Percentiles rank a stretch among this genome's conserved stretches.
phyloP scores from a whole-genome alignment of 2,113 vertebrate genomes.

The Chaenocephalus aceratus region DNA sequence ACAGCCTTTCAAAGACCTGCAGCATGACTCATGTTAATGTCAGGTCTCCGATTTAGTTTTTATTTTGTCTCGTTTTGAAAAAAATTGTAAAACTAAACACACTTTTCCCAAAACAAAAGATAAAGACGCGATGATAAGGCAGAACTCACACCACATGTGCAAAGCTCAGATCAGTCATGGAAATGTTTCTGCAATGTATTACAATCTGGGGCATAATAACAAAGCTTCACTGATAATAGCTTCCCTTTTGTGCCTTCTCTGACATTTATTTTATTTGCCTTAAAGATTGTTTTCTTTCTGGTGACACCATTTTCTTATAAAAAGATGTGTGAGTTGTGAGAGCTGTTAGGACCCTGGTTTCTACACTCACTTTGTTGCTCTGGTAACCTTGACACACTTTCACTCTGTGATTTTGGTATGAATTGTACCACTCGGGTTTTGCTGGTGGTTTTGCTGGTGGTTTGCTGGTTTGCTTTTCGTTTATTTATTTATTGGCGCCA shows the following conservation, averaged over 20 bases:
- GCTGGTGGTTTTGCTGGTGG: background rate
- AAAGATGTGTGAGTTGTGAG: background rate
- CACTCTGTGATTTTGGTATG: background rate
- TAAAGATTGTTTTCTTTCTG: background rate
- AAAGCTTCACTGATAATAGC: background rate
- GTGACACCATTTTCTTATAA: background rate
- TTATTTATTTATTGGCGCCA: conserved; percentile 10
- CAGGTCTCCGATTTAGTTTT: conserved; percentile 10
- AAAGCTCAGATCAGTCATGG: background rate
- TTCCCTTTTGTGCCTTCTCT: background rate
- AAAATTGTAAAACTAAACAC: too few relatives aligned
- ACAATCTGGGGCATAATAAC: background rate
- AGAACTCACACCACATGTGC: background rate
- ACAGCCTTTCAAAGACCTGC: background rate
- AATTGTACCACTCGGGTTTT: background rate
- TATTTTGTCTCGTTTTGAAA: background rate
- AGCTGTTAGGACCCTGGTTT: background rate
- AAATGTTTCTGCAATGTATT: background rate
- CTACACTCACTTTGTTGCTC: background rate
- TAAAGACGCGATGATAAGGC: background rate
- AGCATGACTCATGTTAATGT: conserved; percentile 7
- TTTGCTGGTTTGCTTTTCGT: background rate
- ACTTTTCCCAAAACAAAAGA: background rate
- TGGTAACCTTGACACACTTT: background rate
- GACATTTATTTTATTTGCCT: background rate